These are phyloP conservation scores for Athripsodes cinereus DNA, from an alignment of 2,888 invertebrate species.

Conservation along the genomic window DNA sequence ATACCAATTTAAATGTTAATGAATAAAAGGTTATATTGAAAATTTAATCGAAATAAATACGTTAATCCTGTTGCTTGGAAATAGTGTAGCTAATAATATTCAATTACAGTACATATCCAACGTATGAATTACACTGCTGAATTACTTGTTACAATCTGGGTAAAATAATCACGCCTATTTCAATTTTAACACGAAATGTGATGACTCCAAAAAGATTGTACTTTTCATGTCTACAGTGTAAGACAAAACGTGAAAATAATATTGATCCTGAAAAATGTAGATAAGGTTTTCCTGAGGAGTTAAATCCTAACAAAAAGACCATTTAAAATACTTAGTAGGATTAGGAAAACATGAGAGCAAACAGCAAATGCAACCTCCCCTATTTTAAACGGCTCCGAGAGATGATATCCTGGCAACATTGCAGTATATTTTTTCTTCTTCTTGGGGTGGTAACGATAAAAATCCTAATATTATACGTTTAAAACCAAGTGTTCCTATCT, in stretches of 20 bases:
- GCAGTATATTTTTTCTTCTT: neutral
- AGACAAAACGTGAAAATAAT: neutral
- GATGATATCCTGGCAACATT: neutral
- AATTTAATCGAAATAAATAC: too few relatives aligned
- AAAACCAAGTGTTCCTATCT: slow-evolving; percentile 20
- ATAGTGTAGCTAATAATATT: too few relatives aligned
- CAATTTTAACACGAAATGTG: too few relatives aligned
- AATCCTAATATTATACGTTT: slow-evolving; percentile 25
- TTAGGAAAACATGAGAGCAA: slow-evolving; percentile 4
- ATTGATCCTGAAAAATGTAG: neutral
- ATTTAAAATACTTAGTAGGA: neutral
- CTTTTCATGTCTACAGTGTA: too few relatives aligned
- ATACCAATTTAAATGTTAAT: too few relatives aligned
- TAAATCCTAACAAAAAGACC: neutral
- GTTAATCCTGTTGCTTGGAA: too few relatives aligned
- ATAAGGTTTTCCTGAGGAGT: neutral
- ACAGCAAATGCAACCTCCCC: neutral
- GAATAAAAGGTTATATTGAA: too few relatives aligned
- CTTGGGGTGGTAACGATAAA: slow-evolving; percentile 20
- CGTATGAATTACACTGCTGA: too few relatives aligned
- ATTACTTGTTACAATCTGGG: too few relatives aligned
- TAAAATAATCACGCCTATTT: too few relatives aligned
- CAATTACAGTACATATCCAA: too few relatives aligned
- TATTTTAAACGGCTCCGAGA: neutral
- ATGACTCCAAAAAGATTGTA: too few relatives aligned